Evolutionary conservation across 2,113 vertebrate species (phyloP).

Genomic region (Sebastes schlegelii): DNA sequence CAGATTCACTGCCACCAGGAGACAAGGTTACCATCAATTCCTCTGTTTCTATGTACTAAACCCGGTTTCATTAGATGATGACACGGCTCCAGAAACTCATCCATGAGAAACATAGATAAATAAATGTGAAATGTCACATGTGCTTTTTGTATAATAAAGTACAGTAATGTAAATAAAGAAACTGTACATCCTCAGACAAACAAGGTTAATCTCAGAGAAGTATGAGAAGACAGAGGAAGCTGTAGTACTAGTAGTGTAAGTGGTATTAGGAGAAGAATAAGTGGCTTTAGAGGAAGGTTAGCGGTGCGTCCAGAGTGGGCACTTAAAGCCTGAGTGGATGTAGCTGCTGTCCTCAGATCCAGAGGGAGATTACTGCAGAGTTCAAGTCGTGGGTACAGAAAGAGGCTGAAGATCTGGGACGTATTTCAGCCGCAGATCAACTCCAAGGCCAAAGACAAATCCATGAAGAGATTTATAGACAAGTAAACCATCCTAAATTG

Average conservation of each 20-base stretch:
- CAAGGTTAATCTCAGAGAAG: not conserved
- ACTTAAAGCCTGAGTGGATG: slow-evolving; percentile 58
- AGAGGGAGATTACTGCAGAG: slow-evolving; percentile 61
- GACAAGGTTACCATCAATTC: not conserved
- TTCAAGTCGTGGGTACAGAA: slow-evolving; percentile 36
- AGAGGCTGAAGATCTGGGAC: slow-evolving; percentile 11
- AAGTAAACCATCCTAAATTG: not conserved
- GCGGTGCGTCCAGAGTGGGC: slow-evolving; percentile 26
- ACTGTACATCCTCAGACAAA: not conserved
- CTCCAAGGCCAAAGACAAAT: slow-evolving; percentile 4
- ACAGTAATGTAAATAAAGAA: too few species aligned
- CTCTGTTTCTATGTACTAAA: not conserved
- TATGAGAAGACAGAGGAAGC: slow-evolving; percentile 9
- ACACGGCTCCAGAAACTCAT: not conserved
- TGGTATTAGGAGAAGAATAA: slow-evolving; percentile 20
- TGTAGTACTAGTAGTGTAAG: not conserved
- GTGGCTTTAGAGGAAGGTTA: slow-evolving; percentile 40
- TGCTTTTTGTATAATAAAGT: too few species aligned
- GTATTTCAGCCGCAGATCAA: slow-evolving; percentile 17
- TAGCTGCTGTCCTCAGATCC: slow-evolving; percentile 34
- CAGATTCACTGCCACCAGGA: slow-evolving; percentile 19
- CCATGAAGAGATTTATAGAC: slow-evolving; percentile 1
- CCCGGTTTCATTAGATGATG: not conserved
- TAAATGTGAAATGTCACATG: too few species aligned
- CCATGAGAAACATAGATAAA: too few species aligned